Percentiles rank a stretch among this genome's conserved stretches.
These are phyloP conservation scores for Heterocephalus glaber DNA, from an alignment of 2,113 vertebrate species.

Conservation along the genomic window DNA sequence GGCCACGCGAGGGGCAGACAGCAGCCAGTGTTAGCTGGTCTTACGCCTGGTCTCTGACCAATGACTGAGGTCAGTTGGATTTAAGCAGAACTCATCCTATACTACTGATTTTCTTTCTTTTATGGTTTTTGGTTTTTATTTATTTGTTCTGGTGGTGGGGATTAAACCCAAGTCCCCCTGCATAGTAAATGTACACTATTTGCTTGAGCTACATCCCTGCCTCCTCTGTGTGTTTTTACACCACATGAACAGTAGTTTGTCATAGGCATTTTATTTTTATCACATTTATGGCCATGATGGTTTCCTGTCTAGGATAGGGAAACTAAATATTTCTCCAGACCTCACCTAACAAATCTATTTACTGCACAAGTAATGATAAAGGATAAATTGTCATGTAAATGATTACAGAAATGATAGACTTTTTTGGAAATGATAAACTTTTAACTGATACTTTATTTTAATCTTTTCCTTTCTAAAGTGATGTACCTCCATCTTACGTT, in stretches of 20 bases:
- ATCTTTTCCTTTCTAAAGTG: conserved; percentile 78
- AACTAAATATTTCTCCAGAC: fast-evolving
- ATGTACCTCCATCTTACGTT: conserved; percentile 74
- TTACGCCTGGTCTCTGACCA: fast-evolving
- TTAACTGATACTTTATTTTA: neutral
- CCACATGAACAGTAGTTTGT: neutral
- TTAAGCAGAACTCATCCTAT: neutral
- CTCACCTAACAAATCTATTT: fast-evolving
- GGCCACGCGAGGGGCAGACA: neutral
- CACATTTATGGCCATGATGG: neutral
- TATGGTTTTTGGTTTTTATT: neutral
- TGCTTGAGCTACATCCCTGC: neutral
- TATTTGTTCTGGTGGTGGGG: neutral
- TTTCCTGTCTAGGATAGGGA: neutral
- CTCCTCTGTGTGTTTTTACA: neutral
- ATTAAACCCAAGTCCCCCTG: neutral
- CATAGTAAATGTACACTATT: no score
- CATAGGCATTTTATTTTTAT: neutral
- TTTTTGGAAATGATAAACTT: neutral
- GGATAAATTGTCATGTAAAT: neutral
- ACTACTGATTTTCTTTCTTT: neutral
- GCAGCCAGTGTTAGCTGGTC: fast-evolving
- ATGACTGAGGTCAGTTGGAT: fast-evolving
- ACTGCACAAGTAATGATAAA: neutral
- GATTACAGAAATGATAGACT: no score